Evolutionary conservation across 1,140 invertebrate species (phyloP), one percentile per base, ranked within the genome.

Genomic region (Heliconius eleuchia): DNA sequence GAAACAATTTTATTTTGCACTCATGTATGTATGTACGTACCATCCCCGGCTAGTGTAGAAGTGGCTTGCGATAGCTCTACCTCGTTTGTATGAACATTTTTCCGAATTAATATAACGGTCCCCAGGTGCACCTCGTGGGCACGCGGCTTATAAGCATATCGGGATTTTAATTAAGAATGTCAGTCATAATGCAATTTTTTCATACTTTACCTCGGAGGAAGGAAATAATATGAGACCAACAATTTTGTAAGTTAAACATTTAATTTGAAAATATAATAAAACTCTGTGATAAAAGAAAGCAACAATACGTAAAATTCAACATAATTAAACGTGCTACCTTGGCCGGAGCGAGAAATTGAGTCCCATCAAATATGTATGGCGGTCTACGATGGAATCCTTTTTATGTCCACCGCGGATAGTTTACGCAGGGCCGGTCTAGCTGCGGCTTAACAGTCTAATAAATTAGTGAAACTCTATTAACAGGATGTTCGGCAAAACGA

Each of bases 401-500:
- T 94, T 93, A 89, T 88, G 87, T 91, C 81, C 81, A 81, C 81
- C 84, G 87, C 89, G 92, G 90, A 92, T 91, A 91, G 88, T 92
- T 93, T 92, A 90, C 89, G 87, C 85, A 85, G 85, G 86, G 86
- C 83, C 88, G 87, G 89, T 87, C 80, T 89, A 84, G 88, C 81
- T 85, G 86, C 66, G 89, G 91, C 91, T 92, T 92, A 91, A 92
- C 88, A 84, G 87, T 83, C 91, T 92, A 93, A 94, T 93, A 94
- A 94, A 94, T 94, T 94, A 94, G 91, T 90, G 91, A 93, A 94
- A 94, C 93, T 94, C 93, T 94, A 94, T 94, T 94, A 94, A 90
- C 90, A 89, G 89, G 91, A 94, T 92, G 92, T 94, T 94, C 89
- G 88, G 87, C 87, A 88, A 93, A 93, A 92, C 91, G 93, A 94